Percentiles rank a stretch among this genome's conserved stretches.
phyloP scores from a whole-genome alignment of 2,113 vertebrate genomes.

The Antigone vipio region DNA sequence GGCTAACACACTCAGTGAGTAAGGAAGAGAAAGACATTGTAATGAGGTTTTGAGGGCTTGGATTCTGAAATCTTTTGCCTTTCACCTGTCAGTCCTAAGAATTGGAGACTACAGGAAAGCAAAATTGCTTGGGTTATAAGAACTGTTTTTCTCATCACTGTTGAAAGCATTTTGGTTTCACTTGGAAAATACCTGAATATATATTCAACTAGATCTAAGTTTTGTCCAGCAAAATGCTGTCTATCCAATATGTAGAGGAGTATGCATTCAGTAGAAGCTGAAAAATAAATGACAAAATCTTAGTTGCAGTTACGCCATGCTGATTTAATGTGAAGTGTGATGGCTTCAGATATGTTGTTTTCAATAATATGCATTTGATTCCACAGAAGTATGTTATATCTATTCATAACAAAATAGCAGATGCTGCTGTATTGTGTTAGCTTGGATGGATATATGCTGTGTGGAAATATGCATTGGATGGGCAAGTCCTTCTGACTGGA shows the following conservation, averaged over 20 bases:
- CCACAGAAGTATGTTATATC: not conserved
- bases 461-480: not conserved
- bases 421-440: not conserved
- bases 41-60: not conserved
- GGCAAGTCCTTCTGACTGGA: not conserved
- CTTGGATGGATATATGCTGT: not conserved
- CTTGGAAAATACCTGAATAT: not conserved
- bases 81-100: not conserved
- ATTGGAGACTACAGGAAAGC: not conserved
- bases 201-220: not conserved
- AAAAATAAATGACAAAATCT: conserved; percentile 15
- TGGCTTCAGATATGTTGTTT: not conserved
- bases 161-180: not conserved
- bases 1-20: not conserved
- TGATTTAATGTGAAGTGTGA: conserved; percentile 16
- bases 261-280: not conserved
- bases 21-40: not conserved
- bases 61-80: not conserved
- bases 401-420: conserved; percentile 7
- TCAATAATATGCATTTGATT: not conserved
- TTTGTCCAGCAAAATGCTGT: not conserved
- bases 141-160: not conserved
- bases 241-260: not conserved
- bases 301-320: not conserved
- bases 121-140: not conserved